A percentile compares a stretch with the other conserved stretches of the same genome.
phyloP scores from a whole-genome alignment of 2,113 vertebrate genomes.

The Gymnobelideus leadbeateri region DNA sequence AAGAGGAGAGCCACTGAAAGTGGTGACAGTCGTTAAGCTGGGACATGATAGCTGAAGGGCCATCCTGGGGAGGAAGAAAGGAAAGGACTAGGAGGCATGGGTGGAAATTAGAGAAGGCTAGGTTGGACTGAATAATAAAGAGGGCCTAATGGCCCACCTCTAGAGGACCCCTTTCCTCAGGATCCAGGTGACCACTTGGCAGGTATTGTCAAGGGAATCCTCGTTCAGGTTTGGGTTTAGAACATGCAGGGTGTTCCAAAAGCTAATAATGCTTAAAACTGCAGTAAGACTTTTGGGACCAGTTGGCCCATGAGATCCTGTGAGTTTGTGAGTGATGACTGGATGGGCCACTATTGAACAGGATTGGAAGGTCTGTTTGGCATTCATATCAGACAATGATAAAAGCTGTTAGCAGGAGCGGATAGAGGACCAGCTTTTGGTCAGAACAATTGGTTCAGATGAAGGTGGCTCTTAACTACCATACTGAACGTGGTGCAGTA shows the following conservation, averaged over 20 bases:
- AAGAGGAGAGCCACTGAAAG: neutral
- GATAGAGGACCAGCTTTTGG: too few relatives aligned
- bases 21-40: neutral
- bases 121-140: neutral
- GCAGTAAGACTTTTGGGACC: neutral
- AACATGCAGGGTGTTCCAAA: neutral
- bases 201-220: neutral
- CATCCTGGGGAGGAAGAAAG: neutral
- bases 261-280: neutral
- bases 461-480: neutral
- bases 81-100: neutral
- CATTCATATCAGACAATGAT: too few relatives aligned
- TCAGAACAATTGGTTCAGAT: neutral
- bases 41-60: neutral
- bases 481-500: constrained; percentile 26
- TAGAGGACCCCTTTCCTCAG: neutral
- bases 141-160: neutral
- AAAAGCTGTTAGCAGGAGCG: too few relatives aligned
- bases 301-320: neutral
- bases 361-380: neutral
- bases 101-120: neutral
- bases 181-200: neutral
- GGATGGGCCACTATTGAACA: neutral
- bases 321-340: neutral
- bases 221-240: neutral